These are phyloP conservation scores for Gymnothorax javanicus DNA, from an alignment of 2,797 vertebrate species.

Conservation along the genomic window DNA sequence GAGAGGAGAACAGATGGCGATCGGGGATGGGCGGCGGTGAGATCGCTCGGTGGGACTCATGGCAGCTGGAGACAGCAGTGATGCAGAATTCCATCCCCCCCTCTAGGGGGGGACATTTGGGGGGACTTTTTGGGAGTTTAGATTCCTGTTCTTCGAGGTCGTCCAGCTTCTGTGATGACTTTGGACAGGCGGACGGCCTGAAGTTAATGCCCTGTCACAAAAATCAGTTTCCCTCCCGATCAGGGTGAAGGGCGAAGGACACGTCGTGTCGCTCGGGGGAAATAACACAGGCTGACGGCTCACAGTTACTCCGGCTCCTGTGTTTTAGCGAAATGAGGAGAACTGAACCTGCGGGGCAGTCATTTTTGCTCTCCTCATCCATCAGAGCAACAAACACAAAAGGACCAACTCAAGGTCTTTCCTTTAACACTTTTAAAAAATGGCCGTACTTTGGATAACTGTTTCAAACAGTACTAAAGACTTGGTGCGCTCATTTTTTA, in stretches of 20 bases:
- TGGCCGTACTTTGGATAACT: not conserved
- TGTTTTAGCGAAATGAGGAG: not conserved
- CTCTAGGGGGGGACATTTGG: not conserved
- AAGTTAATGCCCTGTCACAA: not conserved
- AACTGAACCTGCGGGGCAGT: not conserved
- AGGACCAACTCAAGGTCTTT: not conserved
- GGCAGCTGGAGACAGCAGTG: not conserved
- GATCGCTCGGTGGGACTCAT: not conserved
- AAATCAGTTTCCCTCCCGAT: not conserved
- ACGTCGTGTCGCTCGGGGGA: not conserved
- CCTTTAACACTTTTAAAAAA: not conserved
- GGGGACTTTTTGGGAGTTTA: no score
- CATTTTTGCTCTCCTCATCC: not conserved
- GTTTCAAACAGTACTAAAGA: not conserved
- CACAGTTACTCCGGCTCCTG: not conserved
- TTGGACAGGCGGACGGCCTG: not conserved
- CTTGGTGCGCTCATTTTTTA: not conserved
- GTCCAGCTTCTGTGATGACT: not conserved
- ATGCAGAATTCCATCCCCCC: no score
- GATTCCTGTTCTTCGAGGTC: no score
- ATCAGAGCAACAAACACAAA: not conserved
- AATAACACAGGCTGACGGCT: not conserved
- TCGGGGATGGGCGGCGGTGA: not conserved
- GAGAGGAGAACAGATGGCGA: not conserved
- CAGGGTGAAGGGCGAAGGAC: not conserved